phyloP scores from a whole-genome alignment of 1,140 invertebrate species.

The Aleiodes sp. region DNA sequence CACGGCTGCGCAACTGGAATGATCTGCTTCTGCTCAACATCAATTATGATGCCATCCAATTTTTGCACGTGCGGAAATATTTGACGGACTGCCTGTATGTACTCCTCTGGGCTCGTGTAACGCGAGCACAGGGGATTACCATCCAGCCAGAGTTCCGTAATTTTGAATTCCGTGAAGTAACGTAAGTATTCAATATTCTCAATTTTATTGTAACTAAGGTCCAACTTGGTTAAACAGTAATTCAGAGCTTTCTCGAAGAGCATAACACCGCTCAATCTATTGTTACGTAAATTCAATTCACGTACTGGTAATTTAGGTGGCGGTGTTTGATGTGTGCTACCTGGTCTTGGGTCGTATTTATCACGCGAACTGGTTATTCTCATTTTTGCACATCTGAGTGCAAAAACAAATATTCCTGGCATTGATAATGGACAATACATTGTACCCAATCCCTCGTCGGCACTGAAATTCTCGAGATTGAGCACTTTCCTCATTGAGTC shows the following conservation, averaged over 20 bases:
- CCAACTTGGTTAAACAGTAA: slow-evolving; percentile 50
- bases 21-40: slow-evolving; percentile 47
- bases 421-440: slow-evolving; percentile 58
- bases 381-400: slow-evolving; percentile 48
- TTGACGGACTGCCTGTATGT: slow-evolving; percentile 50
- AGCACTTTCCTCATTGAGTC: slow-evolving; percentile 50
- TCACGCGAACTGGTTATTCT: slow-evolving; percentile 43
- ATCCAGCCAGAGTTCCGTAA: slow-evolving; percentile 60
- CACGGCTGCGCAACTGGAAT: slow-evolving; percentile 46
- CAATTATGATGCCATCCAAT: slow-evolving; percentile 58
- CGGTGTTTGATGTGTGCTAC: too few species aligned
- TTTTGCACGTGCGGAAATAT: slow-evolving; percentile 56
- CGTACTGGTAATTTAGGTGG: slow-evolving; percentile 52
- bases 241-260: slow-evolving; percentile 56
- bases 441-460: slow-evolving; percentile 49
- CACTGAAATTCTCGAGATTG: slow-evolving; percentile 57
- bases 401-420: slow-evolving; percentile 48
- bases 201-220: slow-evolving; percentile 56
- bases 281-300: slow-evolving; percentile 54
- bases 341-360: too few species aligned
- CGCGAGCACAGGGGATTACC: slow-evolving; percentile 59
- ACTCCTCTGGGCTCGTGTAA: slow-evolving; percentile 51
- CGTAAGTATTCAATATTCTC: slow-evolving; percentile 49
- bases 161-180: slow-evolving; percentile 58
- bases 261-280: slow-evolving; percentile 47